Evolutionary conservation across 2,113 vertebrate genomes (phyloP).

Genomic region (Henicopernis longicauda): DNA sequence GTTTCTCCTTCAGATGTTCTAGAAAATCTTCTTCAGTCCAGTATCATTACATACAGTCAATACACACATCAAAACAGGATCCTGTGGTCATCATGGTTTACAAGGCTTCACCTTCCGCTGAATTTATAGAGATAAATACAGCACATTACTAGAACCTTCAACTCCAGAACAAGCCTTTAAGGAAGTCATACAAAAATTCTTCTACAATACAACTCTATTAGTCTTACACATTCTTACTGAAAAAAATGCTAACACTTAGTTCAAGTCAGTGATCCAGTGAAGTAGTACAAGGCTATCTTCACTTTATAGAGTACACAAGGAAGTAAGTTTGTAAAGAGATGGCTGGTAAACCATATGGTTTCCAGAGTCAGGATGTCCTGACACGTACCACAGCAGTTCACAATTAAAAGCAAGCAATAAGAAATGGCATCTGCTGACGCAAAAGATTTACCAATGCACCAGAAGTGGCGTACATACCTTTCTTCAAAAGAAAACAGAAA

Average conservation of each 20-base stretch:
- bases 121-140: background rate
- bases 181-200: background rate
- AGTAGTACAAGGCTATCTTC: background rate
- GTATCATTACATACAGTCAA: background rate
- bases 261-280: background rate
- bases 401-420: conserved; percentile 43
- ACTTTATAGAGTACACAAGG: background rate
- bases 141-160: background rate
- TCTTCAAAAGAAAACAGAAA: background rate
- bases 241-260: background rate
- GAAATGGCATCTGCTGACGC: conserved; percentile 26
- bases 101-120: background rate
- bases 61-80: background rate
- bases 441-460: background rate
- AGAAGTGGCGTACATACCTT: background rate
- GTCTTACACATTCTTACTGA: background rate
- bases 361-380: conserved; percentile 47
- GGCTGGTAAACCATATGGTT: conserved; percentile 45
- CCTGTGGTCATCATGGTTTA: background rate
- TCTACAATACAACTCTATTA: background rate
- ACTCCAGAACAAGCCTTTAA: background rate
- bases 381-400: conserved; percentile 39
- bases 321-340: background rate
- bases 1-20: background rate
- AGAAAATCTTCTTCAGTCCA: background rate